Evolutionary conservation across 64 coral and sea anemone genomes (phyloP).

Genomic region (Montipora sp.): DNA sequence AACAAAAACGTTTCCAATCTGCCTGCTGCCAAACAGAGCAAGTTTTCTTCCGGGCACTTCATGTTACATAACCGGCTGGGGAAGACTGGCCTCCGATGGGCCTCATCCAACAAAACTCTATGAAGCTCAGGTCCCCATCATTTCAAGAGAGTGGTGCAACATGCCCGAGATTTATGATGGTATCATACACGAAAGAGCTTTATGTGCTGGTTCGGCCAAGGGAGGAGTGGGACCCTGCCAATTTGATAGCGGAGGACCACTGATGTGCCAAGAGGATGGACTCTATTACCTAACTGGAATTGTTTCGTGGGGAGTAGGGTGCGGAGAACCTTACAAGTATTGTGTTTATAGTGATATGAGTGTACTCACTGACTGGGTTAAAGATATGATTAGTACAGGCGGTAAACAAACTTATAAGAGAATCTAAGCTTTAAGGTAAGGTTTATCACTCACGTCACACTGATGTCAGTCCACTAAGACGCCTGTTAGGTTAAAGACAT

Average conservation of each 20-base stretch:
- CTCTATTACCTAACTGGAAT: conserved; percentile 54
- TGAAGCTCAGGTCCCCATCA: conserved; percentile 47
- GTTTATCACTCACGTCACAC: no score
- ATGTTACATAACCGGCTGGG: conserved; percentile 62
- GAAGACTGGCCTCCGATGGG: conserved; percentile 22
- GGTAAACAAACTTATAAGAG: background rate
- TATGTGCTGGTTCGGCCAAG: conserved; percentile 44
- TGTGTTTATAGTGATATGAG: conserved; percentile 68
- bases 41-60: conserved; percentile 17
- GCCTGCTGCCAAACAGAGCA: conserved; percentile 39
- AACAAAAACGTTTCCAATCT: conserved; percentile 28
- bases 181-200: conserved; percentile 56
- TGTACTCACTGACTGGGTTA: conserved; percentile 49
- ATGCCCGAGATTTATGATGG: conserved; percentile 44
- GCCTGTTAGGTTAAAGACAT: no score
- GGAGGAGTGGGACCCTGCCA: conserved; percentile 67
- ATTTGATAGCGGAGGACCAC: conserved; percentile 72
- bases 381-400: background rate
- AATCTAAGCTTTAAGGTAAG: no score
- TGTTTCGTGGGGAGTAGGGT: conserved; percentile 67
- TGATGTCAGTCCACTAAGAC: no score
- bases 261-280: conserved; percentile 59
- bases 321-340: conserved; percentile 55
- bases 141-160: conserved; percentile 58
- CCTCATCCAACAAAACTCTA: conserved; percentile 42